Evolutionary conservation across 2,113 vertebrate genomes (phyloP).

Genomic region (Dasyornis broadbenti): DNA sequence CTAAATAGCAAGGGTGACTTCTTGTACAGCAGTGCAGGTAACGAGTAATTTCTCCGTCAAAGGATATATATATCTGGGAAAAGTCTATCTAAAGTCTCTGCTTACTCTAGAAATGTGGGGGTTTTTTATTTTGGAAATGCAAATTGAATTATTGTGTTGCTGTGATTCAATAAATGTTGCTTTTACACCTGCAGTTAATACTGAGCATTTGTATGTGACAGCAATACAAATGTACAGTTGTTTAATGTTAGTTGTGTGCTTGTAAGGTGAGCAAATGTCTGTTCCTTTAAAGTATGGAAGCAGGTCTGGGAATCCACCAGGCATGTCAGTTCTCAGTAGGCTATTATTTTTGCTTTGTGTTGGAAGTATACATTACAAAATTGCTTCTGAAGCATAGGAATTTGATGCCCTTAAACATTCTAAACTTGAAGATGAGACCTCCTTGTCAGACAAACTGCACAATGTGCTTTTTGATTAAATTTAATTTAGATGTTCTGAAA

Average conservation of each 20-base stretch:
- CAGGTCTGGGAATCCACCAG: background rate
- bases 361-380: background rate
- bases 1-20: background rate
- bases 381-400: background rate
- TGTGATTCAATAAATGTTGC: background rate
- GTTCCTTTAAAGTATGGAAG: background rate
- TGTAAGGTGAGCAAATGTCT: background rate
- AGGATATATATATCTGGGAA: background rate
- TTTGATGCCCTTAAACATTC: background rate
- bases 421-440: background rate
- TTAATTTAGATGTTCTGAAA: background rate
- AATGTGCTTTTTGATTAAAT: background rate
- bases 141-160: background rate
- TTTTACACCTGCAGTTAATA: background rate
- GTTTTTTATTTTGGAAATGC: background rate
- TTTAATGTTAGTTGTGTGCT: background rate
- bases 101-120: background rate
- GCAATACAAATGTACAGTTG: background rate
- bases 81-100: background rate
- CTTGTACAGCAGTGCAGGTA: background rate
- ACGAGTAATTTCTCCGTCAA: background rate
- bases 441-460: background rate
- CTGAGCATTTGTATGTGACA: background rate
- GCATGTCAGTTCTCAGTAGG: background rate
- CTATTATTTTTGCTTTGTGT: background rate